A percentile compares a stretch with the other conserved stretches of the same genome.
Conservation (phyloP, 2,797 vertebrate genomes). For the Artibeus jamaicensis region DNA sequence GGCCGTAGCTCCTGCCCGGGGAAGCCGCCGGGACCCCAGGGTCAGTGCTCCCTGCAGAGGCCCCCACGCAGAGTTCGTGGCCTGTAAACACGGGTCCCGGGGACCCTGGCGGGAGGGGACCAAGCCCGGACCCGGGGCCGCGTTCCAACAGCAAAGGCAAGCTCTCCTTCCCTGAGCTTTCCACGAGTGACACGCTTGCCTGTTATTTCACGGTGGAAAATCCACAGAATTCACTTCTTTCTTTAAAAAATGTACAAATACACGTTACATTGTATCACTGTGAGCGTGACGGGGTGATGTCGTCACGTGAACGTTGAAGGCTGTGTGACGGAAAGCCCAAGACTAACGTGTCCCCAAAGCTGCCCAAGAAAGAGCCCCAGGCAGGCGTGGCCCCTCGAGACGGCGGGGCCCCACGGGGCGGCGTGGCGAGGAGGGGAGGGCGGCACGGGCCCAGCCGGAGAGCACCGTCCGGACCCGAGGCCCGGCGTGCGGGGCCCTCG, state of each 20-base stretch:
- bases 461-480: rapidly evolving
- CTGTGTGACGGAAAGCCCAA: neutral
- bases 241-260: neutral
- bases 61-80: rapidly evolving
- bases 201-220: neutral
- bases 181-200: too few relatives aligned
- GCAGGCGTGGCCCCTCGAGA: rapidly evolving
- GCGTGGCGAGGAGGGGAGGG: too few relatives aligned
- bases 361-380: neutral
- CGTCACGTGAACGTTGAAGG: neutral
- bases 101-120: neutral
- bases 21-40: rapidly evolving
- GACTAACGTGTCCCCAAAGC: rapidly evolving
- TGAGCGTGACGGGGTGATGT: too few relatives aligned
- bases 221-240: neutral
- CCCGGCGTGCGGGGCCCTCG: too few relatives aligned
- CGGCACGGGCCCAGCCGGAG: rapidly evolving
- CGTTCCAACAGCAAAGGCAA: rapidly evolving
- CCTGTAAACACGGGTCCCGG: rapidly evolving
- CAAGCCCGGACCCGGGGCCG: neutral
- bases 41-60: rapidly evolving
- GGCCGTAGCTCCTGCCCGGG: rapidly evolving
- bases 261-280: neutral
- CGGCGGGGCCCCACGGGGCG: too few relatives aligned
- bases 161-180: neutral